Evolutionary conservation across 1,140 invertebrate genomes (phyloP), one percentile per base, ranked within the genome.

Genomic region (Drosophila albomicans): DNA sequence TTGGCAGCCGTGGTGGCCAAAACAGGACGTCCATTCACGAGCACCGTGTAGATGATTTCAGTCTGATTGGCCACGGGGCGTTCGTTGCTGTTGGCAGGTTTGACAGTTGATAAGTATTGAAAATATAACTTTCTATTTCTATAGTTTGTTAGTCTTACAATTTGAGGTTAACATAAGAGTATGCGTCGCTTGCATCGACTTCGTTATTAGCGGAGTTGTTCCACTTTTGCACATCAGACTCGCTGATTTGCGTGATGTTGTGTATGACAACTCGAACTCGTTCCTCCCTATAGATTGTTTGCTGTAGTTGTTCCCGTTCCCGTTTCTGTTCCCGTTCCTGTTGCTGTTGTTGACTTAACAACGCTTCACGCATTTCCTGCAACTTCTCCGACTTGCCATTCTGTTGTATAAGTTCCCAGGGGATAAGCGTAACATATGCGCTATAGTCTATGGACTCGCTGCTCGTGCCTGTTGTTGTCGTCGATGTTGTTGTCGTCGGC

Each of bases 21-120:
- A 1, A 97, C 96, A 0, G 96, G 96, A 77, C 95, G 94, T 0
- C 96, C 96, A 20, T 95, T 95, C 0, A 97, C 95, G 59, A 96
- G 93, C 35, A 97, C 96, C 3, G 96, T 96, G 82, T 97, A 97
- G 8, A 97, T 94, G 43, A 97, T 93, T 72, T 93, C 92, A 0
- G 92, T 93, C 67, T 92, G 92, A 78, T 93, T 93, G 30, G 85
- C 85, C 3, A 91, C 59, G 0, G 90, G 81, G 3, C 87, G 80
- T 25, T 92, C 88, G 63, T 91, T 81, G 56, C 91, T 92, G 46
- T 25, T 25, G 20, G 20, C n/a, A 11, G 0, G 0, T 28, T 45
- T 8, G 10, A 20, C 11, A 38, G 32, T 3, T 20, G 8, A 11
- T n/a, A 11, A 5, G 1, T 11, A 4, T 8, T 8, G 2, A 1